A percentile compares a stretch with the other conserved stretches of the same genome.
Conservation (phyloP, 2,888 invertebrate species). For the Xanthorhoe spadicearia region DNA sequence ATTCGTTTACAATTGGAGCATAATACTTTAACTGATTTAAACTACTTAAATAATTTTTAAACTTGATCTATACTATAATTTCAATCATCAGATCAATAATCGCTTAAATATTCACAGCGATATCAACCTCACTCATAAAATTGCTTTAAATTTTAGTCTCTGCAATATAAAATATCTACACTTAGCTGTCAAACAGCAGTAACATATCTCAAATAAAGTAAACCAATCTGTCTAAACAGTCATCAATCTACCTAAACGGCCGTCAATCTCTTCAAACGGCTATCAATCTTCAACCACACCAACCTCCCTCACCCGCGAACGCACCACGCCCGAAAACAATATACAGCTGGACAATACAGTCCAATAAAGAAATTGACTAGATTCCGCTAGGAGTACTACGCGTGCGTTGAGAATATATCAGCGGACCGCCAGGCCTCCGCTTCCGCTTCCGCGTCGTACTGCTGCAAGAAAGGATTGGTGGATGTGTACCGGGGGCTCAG, state of each 20-base stretch:
- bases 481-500: conserved; percentile 76
- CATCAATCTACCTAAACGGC: conserved; percentile 15
- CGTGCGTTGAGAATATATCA: conserved; percentile 81
- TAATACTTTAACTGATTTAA: neutral
- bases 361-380: conserved; percentile 83
- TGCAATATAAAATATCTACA: conserved; percentile 5
- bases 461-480: conserved; percentile 87
- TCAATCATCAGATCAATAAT: conserved; percentile 1
- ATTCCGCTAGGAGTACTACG: conserved; percentile 80
- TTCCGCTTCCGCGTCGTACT: conserved; percentile 81
- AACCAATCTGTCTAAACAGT: neutral
- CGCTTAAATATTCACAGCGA: neutral
- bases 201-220: neutral
- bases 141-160: conserved; percentile 2
- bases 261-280: conserved; percentile 11
- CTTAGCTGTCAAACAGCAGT: neutral
- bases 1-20: neutral
- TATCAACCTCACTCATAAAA: conserved; percentile 4
- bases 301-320: conserved; percentile 54
- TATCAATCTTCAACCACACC: conserved; percentile 30
- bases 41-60: conserved; percentile 1
- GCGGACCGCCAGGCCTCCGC: conserved; percentile 80
- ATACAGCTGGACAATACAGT: conserved; percentile 78
- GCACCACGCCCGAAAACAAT: conserved; percentile 78
- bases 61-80: neutral